A percentile compares a stretch with the other conserved stretches of the same genome.
Evolutionary conservation across 1,140 invertebrate species (phyloP).

Genomic region (Psix sp.): DNA sequence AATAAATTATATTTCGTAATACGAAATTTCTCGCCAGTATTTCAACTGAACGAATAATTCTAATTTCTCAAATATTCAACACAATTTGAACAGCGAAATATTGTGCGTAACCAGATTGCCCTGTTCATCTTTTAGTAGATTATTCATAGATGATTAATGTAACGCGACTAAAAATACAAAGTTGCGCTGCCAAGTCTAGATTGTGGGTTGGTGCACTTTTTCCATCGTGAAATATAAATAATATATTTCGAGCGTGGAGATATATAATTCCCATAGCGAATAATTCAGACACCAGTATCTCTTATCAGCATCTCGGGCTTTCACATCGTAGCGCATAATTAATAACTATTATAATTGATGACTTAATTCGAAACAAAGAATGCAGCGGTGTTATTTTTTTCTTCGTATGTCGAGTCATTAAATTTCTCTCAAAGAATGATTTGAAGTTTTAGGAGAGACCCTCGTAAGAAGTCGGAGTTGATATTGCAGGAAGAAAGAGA

Average conservation of each 20-base stretch:
- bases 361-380: slow-evolving; percentile 60
- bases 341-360: slow-evolving; percentile 61
- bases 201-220: slow-evolving; percentile 32
- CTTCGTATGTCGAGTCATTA: slow-evolving; percentile 31
- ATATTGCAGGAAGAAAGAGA: slow-evolving; percentile 57
- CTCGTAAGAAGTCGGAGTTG: slow-evolving; percentile 47
- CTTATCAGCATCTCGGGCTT: slow-evolving; percentile 55
- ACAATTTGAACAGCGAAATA: too few relatives aligned
- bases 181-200: slow-evolving; percentile 20
- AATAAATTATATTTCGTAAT: too few relatives aligned
- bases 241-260: slow-evolving; percentile 39
- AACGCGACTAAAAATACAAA: slow-evolving; percentile 35
- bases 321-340: slow-evolving; percentile 52
- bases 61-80: too few relatives aligned
- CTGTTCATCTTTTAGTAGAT: too few relatives aligned
- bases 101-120: too few relatives aligned
- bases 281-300: slow-evolving; percentile 40
- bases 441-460: slow-evolving; percentile 43
- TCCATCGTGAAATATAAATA: slow-evolving; percentile 34
- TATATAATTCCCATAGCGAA: slow-evolving; percentile 46
- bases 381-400: slow-evolving; percentile 35
- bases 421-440: slow-evolving; percentile 52
- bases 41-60: too few relatives aligned
- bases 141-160: slow-evolving; percentile 43
- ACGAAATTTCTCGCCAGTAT: too few relatives aligned